Evolutionary conservation across 2,888 invertebrate species (phyloP).

Genomic region (Cyclophora punctaria): DNA sequence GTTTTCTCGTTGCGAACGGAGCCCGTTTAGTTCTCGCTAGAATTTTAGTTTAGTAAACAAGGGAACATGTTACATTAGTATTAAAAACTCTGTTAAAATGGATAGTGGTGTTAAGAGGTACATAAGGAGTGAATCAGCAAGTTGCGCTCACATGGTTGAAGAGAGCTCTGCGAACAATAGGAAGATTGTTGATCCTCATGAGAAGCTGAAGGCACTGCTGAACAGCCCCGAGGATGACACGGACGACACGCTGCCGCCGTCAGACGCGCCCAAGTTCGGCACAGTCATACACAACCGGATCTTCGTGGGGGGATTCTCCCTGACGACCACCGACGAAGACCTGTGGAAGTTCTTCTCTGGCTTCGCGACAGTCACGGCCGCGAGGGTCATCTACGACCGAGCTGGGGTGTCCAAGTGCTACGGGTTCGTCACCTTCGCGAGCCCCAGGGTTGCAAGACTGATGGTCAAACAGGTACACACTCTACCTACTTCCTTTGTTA

Average conservation of each 20-base stretch:
- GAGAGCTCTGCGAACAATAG: constrained; percentile 54
- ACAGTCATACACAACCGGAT: constrained; percentile 95
- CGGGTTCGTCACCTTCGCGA: constrained; percentile 83
- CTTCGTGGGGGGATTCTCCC: constrained; percentile 96
- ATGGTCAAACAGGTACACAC: constrained; percentile 67
- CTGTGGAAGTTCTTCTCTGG: constrained; percentile 92
- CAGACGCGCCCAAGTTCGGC: constrained; percentile 78
- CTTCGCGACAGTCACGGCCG: constrained; percentile 91
- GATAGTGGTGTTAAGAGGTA: constrained; percentile 61
- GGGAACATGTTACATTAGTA: constrained; percentile 61
- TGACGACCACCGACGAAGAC: constrained; percentile 94
- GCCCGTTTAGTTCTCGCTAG: constrained; percentile 57
- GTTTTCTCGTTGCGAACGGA: constrained; percentile 47
- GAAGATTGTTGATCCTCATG: constrained; percentile 61
- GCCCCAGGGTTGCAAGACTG: constrained; percentile 64
- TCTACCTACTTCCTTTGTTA: constrained; percentile 10
- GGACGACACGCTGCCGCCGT: constrained; percentile 60
- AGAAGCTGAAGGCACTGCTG: constrained; percentile 60
- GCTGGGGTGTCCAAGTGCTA: constrained; percentile 97
- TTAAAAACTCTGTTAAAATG: constrained; percentile 39
- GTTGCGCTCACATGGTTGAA: constrained; percentile 68
- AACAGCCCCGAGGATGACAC: constrained; percentile 65
- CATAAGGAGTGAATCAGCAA: constrained; percentile 66
- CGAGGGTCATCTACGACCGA: constrained; percentile 95
- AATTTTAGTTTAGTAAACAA: constrained; percentile 67